A percentile compares a stretch with the other conserved stretches of the same genome.
phyloP scores from a whole-genome alignment of 53 echinoderm and acorn worm species.

The Henricia sp. region DNA sequence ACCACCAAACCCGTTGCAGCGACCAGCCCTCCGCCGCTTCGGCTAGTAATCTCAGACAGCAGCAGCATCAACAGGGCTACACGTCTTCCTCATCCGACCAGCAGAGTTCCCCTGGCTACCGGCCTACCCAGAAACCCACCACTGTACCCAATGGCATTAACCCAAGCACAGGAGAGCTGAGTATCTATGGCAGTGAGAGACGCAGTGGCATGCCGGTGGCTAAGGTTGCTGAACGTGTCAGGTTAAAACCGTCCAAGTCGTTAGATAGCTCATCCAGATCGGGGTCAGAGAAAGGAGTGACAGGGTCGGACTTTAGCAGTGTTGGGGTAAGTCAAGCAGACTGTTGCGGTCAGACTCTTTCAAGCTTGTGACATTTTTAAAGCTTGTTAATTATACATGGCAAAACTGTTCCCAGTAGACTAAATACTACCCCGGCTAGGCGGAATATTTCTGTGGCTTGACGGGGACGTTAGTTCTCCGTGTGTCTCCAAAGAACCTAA shows the following conservation, averaged over 20 bases:
- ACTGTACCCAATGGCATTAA: conserved; percentile 71
- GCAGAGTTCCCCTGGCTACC: conserved; percentile 87
- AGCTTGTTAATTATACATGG: no score
- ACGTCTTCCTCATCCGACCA: conserved; percentile 97
- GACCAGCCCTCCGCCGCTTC: conserved; percentile 46
- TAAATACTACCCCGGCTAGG: no score
- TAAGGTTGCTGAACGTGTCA: conserved; percentile 92
- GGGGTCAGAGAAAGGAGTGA: conserved; percentile 78
- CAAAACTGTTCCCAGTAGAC: no score
- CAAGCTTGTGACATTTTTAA: no score
- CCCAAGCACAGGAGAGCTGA: conserved; percentile 95
- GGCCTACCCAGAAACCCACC: conserved; percentile 65
- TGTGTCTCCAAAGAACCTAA: no score
- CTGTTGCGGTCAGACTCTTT: no score
- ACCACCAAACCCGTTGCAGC: conserved; percentile 74
- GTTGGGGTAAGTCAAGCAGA: conserved; percentile 40
- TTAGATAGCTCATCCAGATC: conserved; percentile 61
- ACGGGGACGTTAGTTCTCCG: no score
- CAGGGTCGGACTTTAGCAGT: conserved; percentile 79
- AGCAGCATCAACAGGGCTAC: conserved; percentile 78
- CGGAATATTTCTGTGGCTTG: no score
- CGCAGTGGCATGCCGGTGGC: conserved; percentile 80
- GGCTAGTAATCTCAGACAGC: conserved; percentile 53
- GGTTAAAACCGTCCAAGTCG: conserved; percentile 83
- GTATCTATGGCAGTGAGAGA: conserved; percentile 85